Evolutionary conservation across 1,140 invertebrate species (phyloP).

Genomic region (Pogonomyrmex barbatus): DNA sequence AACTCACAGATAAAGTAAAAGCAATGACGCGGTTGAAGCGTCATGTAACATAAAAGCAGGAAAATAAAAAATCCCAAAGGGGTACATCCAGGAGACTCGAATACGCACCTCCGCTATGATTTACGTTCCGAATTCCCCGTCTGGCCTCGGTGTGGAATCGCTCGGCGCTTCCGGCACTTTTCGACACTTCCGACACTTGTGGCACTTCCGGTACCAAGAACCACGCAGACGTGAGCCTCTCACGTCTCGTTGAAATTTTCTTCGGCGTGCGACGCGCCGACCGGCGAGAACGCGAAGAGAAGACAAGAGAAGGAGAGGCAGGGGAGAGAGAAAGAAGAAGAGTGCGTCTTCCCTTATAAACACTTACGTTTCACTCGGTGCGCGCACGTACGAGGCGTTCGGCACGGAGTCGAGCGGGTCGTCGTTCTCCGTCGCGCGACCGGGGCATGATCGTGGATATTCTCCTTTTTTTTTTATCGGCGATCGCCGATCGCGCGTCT

Average conservation of each 20-base stretch:
- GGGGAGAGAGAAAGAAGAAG: background rate
- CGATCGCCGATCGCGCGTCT: background rate
- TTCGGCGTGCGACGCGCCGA: background rate
- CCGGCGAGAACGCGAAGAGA: background rate
- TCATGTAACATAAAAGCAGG: background rate
- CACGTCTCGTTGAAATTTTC: background rate
- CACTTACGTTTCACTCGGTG: constrained; percentile 17
- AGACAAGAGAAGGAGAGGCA: background rate
- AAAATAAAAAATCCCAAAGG: background rate
- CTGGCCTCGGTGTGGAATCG: background rate
- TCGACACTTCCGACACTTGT: constrained; percentile 29
- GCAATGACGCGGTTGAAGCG: background rate
- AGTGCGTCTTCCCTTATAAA: background rate
- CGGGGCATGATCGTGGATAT: constrained; percentile 24
- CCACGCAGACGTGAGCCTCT: no score
- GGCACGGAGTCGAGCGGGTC: background rate
- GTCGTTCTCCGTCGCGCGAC: constrained; percentile 8
- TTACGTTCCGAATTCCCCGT: background rate
- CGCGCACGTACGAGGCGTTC: background rate
- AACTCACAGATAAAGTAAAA: background rate
- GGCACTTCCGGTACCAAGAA: constrained; percentile 22
- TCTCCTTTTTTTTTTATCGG: background rate
- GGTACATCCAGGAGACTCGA: no score
- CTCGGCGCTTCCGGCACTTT: constrained; percentile 29
- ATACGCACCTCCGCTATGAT: constrained; percentile 24